Percentiles rank a stretch among this genome's conserved stretches.
phyloP scores from a whole-genome alignment of 1,140 invertebrate genomes.

The Proctacanthus coquilletti region DNA sequence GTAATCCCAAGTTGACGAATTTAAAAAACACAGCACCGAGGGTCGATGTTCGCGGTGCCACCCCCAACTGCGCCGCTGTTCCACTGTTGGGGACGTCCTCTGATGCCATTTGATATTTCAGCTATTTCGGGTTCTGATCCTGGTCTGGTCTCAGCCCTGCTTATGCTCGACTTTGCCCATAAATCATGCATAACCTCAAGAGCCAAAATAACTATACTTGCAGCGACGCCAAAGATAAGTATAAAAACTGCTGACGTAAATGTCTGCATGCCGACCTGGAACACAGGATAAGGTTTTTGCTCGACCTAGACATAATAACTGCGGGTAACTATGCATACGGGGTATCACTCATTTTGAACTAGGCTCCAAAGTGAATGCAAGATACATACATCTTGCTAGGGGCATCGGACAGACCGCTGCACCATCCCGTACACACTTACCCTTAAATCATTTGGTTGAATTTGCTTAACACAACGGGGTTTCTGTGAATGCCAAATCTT shows the following conservation, averaged over 20 bases:
- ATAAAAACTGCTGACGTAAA: slow-evolving; percentile 33
- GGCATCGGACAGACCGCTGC: too few species aligned
- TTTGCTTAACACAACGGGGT: slow-evolving; percentile 33
- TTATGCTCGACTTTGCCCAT: not conserved
- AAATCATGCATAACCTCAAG: slow-evolving; percentile 28
- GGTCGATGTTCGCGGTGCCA: not conserved
- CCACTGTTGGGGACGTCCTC: too few species aligned
- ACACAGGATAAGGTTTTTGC: too few species aligned
- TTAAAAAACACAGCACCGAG: not conserved
- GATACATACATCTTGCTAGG: too few species aligned
- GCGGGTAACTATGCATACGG: too few species aligned
- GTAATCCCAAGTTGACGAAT: slow-evolving; percentile 1
- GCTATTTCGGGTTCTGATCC: too few species aligned
- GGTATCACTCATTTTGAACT: too few species aligned
- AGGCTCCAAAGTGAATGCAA: too few species aligned
- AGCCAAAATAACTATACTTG: slow-evolving; percentile 26
- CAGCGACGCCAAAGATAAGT: slow-evolving; percentile 27
- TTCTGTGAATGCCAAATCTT: slow-evolving; percentile 34
- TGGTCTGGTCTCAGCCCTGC: not conserved
- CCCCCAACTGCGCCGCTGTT: not conserved
- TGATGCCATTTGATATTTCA: too few species aligned
- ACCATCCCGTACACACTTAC: too few species aligned
- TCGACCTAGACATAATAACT: too few species aligned
- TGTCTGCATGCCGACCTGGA: slow-evolving; percentile 26
- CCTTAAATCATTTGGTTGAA: slow-evolving; percentile 31